Percentiles rank a stretch among this genome's conserved stretches.
Conservation (phyloP, 2,888 invertebrate species). For the Euphydryas editha region DNA sequence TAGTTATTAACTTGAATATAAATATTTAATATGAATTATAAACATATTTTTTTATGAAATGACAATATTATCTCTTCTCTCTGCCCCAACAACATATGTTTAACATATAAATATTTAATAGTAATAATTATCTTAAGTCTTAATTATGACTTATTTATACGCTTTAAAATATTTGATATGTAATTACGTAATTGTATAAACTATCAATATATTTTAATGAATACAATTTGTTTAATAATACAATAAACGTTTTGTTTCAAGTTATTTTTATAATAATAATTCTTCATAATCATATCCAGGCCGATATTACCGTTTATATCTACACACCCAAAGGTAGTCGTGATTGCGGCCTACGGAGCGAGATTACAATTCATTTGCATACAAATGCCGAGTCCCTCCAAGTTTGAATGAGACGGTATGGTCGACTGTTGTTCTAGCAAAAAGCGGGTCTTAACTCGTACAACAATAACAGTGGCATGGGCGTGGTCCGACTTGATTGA, state of each 20-base stretch:
- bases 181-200: too few species aligned
- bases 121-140: too few species aligned
- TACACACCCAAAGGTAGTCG: conserved; percentile 44
- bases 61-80: too few species aligned
- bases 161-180: too few species aligned
- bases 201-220: too few species aligned
- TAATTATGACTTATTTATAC: too few species aligned
- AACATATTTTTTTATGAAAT: too few species aligned
- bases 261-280: background rate
- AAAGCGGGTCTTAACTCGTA: conserved; percentile 74
- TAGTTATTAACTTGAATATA: background rate
- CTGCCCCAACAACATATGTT: too few species aligned
- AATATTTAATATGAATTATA: too few species aligned
- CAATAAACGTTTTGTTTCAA: too few species aligned
- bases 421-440: conserved; percentile 75
- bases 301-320: conserved; percentile 12
- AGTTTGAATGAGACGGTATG: conserved; percentile 72
- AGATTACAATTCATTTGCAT: conserved; percentile 80
- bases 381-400: conserved; percentile 72
- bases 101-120: too few species aligned
- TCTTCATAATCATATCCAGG: conserved; percentile 7
- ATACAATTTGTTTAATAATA: too few species aligned
- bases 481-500: conserved; percentile 62
- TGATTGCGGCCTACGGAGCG: conserved; percentile 66
- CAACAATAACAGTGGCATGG: conserved; percentile 68